Evolutionary conservation across 1,140 invertebrate species (phyloP), one percentile per base, ranked within the genome.

Genomic region (Trachymyrmex septentrionalis): DNA sequence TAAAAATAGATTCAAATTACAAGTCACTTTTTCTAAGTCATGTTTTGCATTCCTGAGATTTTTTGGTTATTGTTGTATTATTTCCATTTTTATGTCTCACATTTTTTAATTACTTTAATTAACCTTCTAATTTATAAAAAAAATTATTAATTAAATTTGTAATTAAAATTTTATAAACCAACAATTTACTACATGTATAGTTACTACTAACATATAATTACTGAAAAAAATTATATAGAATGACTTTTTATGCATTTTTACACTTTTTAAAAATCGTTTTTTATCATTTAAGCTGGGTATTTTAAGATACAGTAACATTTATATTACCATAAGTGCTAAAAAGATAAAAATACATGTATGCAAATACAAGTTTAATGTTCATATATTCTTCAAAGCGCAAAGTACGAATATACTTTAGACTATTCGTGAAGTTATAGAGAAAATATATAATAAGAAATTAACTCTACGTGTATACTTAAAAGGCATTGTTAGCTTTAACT

Each of bases 151-250:
- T 38, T 38, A 38, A 38, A 38, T 38, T 82, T 59, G 24, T 44
- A 59, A 64, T 64, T 72, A 63, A 82, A 82, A 16, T 55, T 82
- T 82, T 72, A 73, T 75, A 75, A 72, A 14, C 3, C 14, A 2
- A 19, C n/a, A 59, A 48, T 82, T 30, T 82, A 38, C 34, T 38
- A 38, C 34, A 38, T 38, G 34, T 0, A 38, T 7, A 7, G 34
- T 38, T 38, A 9, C 7, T 38, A 38, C 34, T 38, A 38, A 38
- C 6, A 38, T 38, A 9, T 38, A 38, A 38, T 50, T 16, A 50
- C 4, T 50, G 48, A 50, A 50, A 16, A 50, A 61, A 16, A 63
- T 82, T 30, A 53, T 12, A 7, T 9, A 44, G 2, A 3, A 16
- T 16, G 1, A 80, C 7, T 59, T 71, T 81, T 57, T 55, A 24